Conservation (phyloP, 2,113 vertebrate genomes). For the Caranx ignobilis region DNA sequence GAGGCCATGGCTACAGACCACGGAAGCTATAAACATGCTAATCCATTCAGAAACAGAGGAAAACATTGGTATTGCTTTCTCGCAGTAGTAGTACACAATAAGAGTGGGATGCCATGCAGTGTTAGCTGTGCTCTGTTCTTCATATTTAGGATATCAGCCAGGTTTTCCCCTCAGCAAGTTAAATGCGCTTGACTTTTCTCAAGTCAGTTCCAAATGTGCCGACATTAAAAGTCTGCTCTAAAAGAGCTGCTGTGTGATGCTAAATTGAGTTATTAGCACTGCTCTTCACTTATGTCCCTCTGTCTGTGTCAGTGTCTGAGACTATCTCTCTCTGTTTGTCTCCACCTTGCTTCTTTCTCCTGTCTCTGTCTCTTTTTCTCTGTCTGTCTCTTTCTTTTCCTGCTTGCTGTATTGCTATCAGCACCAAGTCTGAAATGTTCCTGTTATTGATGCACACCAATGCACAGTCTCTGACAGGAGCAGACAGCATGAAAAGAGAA, state of each 20-base stretch:
- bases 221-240: conserved; percentile 1
- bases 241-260: background rate
- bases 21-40: conserved; percentile 38
- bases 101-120: background rate
- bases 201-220: conserved; percentile 2
- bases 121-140: background rate
- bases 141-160: background rate
- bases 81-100: conserved; percentile 1
- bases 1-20: conserved; percentile 17
- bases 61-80: conserved; percentile 11
- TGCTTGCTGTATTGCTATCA: conserved; percentile 62
- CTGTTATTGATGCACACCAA: conserved; percentile 73
- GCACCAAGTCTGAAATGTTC: conserved; percentile 72
- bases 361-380: conserved; percentile 1
- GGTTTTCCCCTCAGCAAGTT: background rate
- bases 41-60: conserved; percentile 46
- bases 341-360: conserved; percentile 4
- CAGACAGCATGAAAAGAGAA: conserved; percentile 78
- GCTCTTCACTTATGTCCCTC: background rate
- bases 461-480: conserved; percentile 69
- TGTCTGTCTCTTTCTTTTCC: conserved; percentile 29
- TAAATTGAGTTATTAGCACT: conserved; percentile 15
- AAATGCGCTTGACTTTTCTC: background rate
- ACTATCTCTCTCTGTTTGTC: background rate
- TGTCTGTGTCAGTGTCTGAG: conserved; percentile 4